phyloP scores from a whole-genome alignment of 2,797 vertebrate species.

The Lacerta viridis region DNA sequence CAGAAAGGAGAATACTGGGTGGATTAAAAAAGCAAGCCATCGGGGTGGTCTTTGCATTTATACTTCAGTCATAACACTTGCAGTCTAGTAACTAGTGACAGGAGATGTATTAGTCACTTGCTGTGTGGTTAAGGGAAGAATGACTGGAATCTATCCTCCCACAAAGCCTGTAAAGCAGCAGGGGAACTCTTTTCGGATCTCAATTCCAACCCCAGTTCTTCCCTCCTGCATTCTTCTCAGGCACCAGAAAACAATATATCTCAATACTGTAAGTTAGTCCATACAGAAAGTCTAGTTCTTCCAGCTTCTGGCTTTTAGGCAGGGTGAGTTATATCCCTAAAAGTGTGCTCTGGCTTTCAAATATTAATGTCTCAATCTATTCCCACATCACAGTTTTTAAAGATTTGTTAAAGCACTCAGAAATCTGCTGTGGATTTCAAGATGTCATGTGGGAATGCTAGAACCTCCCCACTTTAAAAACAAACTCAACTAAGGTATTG shows the following conservation, averaged over 20 bases:
- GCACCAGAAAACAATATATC: slow-evolving; percentile 68
- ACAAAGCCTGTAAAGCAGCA: slow-evolving; percentile 78
- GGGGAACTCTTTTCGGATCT: slow-evolving; percentile 72
- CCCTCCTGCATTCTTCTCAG: slow-evolving; percentile 69
- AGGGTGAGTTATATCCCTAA: slow-evolving; percentile 29
- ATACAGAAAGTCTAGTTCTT: slow-evolving; percentile 65
- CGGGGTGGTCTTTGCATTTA: slow-evolving; percentile 75
- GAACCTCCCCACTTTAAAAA: slow-evolving; percentile 32
- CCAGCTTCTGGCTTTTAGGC: slow-evolving; percentile 43
- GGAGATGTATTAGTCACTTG: slow-evolving; percentile 80
- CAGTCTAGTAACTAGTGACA: slow-evolving; percentile 73
- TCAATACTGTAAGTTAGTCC: slow-evolving; percentile 63
- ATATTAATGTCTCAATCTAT: slow-evolving; percentile 32
- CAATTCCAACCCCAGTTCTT: slow-evolving; percentile 70
- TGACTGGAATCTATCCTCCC: slow-evolving; percentile 84
- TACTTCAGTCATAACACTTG: slow-evolving; percentile 72
- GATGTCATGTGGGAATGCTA: too few species aligned
- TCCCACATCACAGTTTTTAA: slow-evolving; percentile 42
- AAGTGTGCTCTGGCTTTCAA: slow-evolving; percentile 28
- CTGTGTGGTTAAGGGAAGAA: slow-evolving; percentile 82
- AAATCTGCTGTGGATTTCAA: too few species aligned
- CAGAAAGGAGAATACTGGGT: slow-evolving; percentile 35
- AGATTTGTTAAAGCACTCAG: slow-evolving; percentile 33
- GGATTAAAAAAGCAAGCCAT: slow-evolving; percentile 67
- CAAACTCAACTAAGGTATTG: background rate